Conservation (phyloP, 2,113 vertebrate genomes). For the Gallinago media region DNA sequence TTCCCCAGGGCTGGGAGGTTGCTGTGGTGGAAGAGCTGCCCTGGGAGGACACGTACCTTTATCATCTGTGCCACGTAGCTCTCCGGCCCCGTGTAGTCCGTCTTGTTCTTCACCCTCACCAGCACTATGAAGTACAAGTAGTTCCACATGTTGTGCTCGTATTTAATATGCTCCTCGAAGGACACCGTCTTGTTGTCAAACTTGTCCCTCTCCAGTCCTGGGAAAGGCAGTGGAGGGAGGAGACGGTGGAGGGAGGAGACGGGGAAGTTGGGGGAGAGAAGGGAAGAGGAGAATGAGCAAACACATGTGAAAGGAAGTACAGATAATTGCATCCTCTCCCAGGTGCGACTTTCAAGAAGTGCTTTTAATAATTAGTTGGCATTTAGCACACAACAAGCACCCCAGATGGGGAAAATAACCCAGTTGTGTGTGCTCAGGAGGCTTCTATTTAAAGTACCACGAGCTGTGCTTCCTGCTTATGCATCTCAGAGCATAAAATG, state of each 20-base stretch:
- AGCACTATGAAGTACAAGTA: slow-evolving; percentile 98
- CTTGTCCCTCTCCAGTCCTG: slow-evolving; percentile 96
- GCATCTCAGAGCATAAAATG: background rate
- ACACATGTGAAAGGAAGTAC: background rate
- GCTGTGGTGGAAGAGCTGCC: background rate
- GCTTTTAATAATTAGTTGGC: background rate
- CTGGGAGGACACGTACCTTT: slow-evolving; percentile 77
- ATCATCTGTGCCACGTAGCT: slow-evolving; percentile 98
- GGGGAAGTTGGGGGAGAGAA: background rate
- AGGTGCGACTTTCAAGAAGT: background rate
- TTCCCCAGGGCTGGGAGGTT: accelerated
- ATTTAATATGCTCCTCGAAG: slow-evolving; percentile 95
- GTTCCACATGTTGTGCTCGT: slow-evolving; percentile 99
- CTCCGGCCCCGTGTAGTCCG: slow-evolving; percentile 96
- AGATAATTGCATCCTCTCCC: background rate
- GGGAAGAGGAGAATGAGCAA: background rate
- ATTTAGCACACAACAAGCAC: background rate
- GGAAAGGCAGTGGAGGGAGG: background rate
- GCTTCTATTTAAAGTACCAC: background rate
- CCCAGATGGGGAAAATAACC: background rate
- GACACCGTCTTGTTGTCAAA: slow-evolving; percentile 99
- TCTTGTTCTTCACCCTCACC: slow-evolving; percentile 94
- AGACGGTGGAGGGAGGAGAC: background rate
- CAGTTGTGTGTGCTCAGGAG: background rate
- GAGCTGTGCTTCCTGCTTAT: background rate